Percentiles rank a stretch among this genome's conserved stretches.
These are phyloP conservation scores for Cantharis rufa DNA, from an alignment of 2,888 invertebrate genomes.

Conservation along the genomic window DNA sequence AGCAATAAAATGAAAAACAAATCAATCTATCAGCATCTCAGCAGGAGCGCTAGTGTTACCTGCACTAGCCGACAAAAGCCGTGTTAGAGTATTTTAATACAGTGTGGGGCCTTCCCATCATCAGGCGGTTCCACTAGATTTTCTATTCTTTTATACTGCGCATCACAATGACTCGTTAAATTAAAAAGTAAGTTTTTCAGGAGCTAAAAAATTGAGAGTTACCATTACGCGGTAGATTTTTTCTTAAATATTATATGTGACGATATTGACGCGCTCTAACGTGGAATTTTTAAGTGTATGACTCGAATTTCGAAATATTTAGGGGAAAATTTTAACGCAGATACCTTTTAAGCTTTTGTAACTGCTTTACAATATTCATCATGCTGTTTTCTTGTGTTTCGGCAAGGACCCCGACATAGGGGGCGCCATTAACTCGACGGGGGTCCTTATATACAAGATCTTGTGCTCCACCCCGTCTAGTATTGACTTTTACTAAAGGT, in stretches of 20 bases:
- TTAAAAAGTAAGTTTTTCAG: neutral
- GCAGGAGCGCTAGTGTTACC: conserved; percentile 48
- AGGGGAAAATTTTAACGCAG: neutral
- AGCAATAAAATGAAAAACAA: conserved; percentile 47
- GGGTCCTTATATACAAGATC: conserved; percentile 42
- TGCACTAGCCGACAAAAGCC: conserved; percentile 53
- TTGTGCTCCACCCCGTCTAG: conserved; percentile 48
- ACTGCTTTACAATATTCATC: conserved; percentile 25
- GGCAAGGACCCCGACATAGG: conserved; percentile 48
- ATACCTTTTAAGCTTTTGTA: conserved; percentile 1
- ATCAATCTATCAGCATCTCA: conserved; percentile 56
- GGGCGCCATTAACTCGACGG: conserved; percentile 51
- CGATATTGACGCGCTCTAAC: neutral
- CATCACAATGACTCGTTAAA: neutral
- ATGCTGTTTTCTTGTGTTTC: conserved; percentile 47
- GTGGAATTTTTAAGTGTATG: neutral
- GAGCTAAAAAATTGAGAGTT: neutral
- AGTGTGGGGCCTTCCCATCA: conserved; percentile 25
- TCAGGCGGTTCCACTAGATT: conserved; percentile 21
- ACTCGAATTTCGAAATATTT: neutral
- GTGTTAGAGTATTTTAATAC: conserved; percentile 51
- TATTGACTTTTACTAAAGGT: conserved; percentile 24
- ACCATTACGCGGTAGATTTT: neutral
- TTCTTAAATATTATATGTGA: neutral
- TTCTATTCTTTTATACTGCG: neutral